Evolutionary conservation across 1,140 invertebrate species (phyloP).

Genomic region (Phymastichus coffea): DNA sequence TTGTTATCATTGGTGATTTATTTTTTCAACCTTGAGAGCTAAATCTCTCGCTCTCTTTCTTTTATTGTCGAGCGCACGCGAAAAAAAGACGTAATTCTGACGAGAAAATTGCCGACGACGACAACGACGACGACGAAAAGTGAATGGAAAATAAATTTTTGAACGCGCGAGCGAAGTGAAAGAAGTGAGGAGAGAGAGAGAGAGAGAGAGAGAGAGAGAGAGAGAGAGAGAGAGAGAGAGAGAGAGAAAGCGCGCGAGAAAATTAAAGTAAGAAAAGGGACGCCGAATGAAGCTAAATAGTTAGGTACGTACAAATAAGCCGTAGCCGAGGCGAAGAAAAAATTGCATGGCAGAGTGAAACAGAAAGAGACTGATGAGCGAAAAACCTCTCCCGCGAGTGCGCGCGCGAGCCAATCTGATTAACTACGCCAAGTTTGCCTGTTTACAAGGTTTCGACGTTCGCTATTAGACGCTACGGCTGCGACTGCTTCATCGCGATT

Average conservation of each 20-base stretch:
- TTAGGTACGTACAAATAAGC: not conserved
- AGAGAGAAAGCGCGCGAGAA: no score
- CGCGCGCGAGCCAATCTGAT: not conserved
- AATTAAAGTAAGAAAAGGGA: no score
- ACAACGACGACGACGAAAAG: no score
- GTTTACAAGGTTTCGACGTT: slow-evolving; percentile 7
- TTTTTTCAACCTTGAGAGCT: no score
- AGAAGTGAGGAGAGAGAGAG: not conserved
- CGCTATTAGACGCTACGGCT: not conserved
- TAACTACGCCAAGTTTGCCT: not conserved
- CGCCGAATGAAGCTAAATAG: not conserved
- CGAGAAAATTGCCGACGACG: no score
- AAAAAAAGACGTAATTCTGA: not conserved
- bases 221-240: no score
- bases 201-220: no score
- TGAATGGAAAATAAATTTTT: no score
- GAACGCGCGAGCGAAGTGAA: no score
- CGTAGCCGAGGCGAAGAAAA: not conserved
- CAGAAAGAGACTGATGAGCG: not conserved
- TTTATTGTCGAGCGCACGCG: not conserved
- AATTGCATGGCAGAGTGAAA: not conserved
- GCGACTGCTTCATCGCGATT: not conserved
- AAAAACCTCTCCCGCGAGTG: not conserved
- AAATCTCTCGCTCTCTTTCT: no score
- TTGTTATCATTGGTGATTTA: no score